Conservation (phyloP, 2,113 vertebrate genomes). For the Thunnus maccoyii region DNA sequence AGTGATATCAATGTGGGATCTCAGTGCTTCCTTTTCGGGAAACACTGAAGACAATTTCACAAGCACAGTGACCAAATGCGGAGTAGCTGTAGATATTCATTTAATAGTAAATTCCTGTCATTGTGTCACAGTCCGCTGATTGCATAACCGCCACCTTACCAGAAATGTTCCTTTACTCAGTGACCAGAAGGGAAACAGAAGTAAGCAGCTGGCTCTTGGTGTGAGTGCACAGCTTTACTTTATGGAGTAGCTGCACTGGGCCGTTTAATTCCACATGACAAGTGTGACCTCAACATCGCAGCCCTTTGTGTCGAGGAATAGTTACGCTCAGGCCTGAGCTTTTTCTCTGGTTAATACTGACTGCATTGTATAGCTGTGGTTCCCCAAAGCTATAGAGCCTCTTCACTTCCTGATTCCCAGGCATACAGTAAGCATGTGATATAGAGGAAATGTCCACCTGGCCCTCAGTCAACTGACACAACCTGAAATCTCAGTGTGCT, state of each 20-base stretch:
- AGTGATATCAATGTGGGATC: neutral
- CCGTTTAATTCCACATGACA: constrained; percentile 68
- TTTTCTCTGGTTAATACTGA: constrained; percentile 16
- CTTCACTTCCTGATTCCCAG: constrained; percentile 64
- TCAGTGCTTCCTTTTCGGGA: constrained; percentile 35
- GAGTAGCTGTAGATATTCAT: constrained; percentile 10
- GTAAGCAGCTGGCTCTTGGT: constrained; percentile 49
- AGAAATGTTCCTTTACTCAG: constrained; percentile 58
- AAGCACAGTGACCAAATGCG: neutral
- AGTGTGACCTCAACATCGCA: constrained; percentile 58
- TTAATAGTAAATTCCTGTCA: constrained; percentile 57
- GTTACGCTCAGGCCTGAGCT: neutral
- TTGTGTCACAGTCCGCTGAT: constrained; percentile 48
- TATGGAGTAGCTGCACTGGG: constrained; percentile 18
- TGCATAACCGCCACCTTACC: constrained; percentile 64
- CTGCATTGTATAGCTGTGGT: constrained; percentile 5
- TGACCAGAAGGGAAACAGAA: constrained; percentile 72
- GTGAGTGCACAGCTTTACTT: constrained; percentile 31
- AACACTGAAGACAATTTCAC: constrained; percentile 15
- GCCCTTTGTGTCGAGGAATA: constrained; percentile 79
- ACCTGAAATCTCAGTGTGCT: constrained; percentile 41
- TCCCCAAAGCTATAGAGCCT: constrained; percentile 25
- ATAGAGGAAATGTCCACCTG: constrained; percentile 49
- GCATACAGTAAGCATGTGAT: constrained; percentile 7
- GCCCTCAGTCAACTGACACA: constrained; percentile 36